These are phyloP conservation scores for Dolichomitus sp. DNA, from an alignment of 2,888 invertebrate genomes.

Conservation along the genomic window DNA sequence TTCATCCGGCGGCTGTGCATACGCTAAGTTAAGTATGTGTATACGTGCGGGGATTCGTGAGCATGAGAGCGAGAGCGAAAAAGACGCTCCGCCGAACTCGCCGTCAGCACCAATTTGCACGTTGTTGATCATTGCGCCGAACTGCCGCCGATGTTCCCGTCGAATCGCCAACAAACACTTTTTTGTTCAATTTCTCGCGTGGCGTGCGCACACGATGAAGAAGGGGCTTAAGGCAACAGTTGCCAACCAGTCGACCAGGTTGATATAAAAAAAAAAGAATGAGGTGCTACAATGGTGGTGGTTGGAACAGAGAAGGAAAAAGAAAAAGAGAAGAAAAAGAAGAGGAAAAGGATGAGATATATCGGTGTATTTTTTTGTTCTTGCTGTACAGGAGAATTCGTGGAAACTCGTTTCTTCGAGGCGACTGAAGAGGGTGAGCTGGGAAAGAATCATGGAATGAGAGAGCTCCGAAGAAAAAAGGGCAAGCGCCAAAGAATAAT, in stretches of 20 bases:
- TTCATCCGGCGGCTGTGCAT: conserved; percentile 44
- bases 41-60: conserved; percentile 20
- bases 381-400: conserved; percentile 50
- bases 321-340: neutral
- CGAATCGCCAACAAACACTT: conserved; percentile 55
- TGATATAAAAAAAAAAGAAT: conserved; percentile 43
- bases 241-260: conserved; percentile 38
- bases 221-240: conserved; percentile 21
- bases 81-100: conserved; percentile 51
- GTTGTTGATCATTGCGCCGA: conserved; percentile 63
- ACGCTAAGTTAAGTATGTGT: conserved; percentile 25
- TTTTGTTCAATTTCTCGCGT: conserved; percentile 33
- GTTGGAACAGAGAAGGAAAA: conserved; percentile 12
- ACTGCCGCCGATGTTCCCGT: conserved; percentile 51
- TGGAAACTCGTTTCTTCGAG: conserved; percentile 64
- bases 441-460: conserved; percentile 38
- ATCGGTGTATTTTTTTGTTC: conserved; percentile 30
- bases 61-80: conserved; percentile 39
- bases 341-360: conserved; percentile 49
- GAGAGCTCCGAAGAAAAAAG: conserved; percentile 30
- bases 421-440: conserved; percentile 6
- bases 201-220: conserved; percentile 14
- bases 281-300: conserved; percentile 25
- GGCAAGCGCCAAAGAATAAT: conserved; percentile 21
- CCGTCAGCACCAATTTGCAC: conserved; percentile 69